Percentiles rank a stretch among this genome's conserved stretches.
Conservation (phyloP, 2,113 vertebrate genomes). For the Herpailurus yagouaroundi region DNA sequence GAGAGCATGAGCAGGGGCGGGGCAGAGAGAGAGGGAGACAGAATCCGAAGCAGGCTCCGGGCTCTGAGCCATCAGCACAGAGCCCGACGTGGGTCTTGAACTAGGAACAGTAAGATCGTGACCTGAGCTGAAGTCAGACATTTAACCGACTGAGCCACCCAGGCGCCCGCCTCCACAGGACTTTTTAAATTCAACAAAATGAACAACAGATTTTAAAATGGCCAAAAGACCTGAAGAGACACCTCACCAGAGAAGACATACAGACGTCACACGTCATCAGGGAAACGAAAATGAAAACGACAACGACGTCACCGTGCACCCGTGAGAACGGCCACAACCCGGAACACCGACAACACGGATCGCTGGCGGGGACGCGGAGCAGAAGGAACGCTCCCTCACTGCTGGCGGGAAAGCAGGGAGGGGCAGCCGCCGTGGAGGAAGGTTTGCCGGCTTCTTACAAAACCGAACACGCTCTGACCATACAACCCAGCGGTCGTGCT, state of each 20-base stretch:
- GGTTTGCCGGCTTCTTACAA: not conserved
- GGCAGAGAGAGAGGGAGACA: too few species aligned
- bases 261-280: fast-evolving
- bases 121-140: too few species aligned
- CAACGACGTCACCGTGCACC: fast-evolving
- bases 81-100: too few species aligned
- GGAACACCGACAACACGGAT: not conserved
- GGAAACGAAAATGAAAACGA: not conserved
- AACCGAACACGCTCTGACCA: not conserved
- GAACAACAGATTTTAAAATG: not conserved
- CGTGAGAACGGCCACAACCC: fast-evolving
- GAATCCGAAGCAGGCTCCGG: too few species aligned
- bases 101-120: too few species aligned
- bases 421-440: not conserved
- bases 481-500: too few species aligned
- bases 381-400: too few species aligned
- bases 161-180: too few species aligned
- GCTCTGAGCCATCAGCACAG: too few species aligned
- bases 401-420: not conserved
- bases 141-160: too few species aligned
- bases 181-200: not conserved
- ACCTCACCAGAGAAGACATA: not conserved
- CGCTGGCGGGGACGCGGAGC: fast-evolving
- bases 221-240: not conserved
- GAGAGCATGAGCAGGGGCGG: too few species aligned